Percentiles rank a stretch among this genome's conserved stretches.
Evolutionary conservation across 23 tunicate genomes (phyloP).

Genomic region (Diplosoma virens): DNA sequence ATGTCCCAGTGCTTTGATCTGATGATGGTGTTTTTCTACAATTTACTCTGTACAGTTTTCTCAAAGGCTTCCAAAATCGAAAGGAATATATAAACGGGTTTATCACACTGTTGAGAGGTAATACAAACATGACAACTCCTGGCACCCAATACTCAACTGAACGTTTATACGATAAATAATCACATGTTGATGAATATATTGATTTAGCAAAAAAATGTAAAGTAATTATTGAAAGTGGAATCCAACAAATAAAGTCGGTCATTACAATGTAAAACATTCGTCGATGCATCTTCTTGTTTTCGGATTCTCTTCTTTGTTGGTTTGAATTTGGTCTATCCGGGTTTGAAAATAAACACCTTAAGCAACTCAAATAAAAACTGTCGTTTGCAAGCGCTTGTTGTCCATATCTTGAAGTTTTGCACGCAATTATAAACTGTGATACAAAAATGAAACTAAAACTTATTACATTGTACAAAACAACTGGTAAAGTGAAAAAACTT

Average conservation of each 20-base stretch:
- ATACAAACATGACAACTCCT: background rate
- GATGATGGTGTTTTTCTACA: too few species aligned
- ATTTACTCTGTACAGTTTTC: too few species aligned
- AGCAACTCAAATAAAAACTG: background rate
- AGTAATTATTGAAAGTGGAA: background rate
- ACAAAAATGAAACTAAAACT: constrained; percentile 7
- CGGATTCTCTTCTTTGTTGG: constrained; percentile 11
- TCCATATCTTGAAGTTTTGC: constrained; percentile 13
- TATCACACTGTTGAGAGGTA: constrained; percentile 16
- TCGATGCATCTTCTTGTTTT: constrained; percentile 18
- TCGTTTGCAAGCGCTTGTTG: background rate
- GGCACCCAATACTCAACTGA: constrained; percentile 4
- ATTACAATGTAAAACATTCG: constrained; percentile 31
- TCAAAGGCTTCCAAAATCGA: constrained; percentile 17
- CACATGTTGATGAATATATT: background rate
- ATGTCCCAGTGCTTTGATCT: too few species aligned
- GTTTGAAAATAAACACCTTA: too few species aligned
- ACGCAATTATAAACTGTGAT: constrained; percentile 2
- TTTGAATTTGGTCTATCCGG: too few species aligned
- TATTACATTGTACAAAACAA: background rate
- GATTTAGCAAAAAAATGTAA: background rate
- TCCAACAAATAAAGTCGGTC: constrained; percentile 34
- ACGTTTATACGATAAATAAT: background rate
- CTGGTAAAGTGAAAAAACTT: constrained; percentile 6
- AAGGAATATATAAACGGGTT: constrained; percentile 21